Evolutionary conservation across 1,140 invertebrate species (phyloP).

Genomic region (Prorops nasuta): DNA sequence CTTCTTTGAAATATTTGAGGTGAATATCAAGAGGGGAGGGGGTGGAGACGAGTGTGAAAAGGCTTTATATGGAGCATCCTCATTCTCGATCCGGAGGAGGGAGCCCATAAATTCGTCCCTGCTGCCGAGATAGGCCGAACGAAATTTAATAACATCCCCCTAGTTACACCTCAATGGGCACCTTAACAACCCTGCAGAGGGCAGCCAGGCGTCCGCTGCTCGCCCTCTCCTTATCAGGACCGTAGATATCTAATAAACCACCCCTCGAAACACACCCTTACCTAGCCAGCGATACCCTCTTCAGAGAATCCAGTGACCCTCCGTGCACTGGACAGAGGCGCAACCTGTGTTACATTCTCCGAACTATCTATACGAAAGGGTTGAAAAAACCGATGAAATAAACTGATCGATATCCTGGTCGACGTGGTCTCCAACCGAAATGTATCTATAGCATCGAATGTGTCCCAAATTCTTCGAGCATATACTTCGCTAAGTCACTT

Average conservation of each 20-base stretch:
- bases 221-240: constrained; percentile 39
- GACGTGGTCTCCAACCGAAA: constrained; percentile 11
- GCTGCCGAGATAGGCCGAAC: constrained; percentile 38
- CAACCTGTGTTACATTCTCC: constrained; percentile 36
- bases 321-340: constrained; percentile 45
- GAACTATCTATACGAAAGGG: constrained; percentile 48
- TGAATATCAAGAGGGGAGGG: too few relatives aligned
- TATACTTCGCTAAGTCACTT: too few relatives aligned
- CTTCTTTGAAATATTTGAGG: too few relatives aligned
- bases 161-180: constrained; percentile 59
- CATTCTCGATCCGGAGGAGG: too few relatives aligned
- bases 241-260: constrained; percentile 55
- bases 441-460: too few relatives aligned
- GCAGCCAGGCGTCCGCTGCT: constrained; percentile 30
- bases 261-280: constrained; percentile 45
- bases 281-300: constrained; percentile 38
- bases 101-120: constrained; percentile 47
- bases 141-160: constrained; percentile 60
- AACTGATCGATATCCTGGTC: constrained; percentile 27
- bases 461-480: too few relatives aligned
- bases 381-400: constrained; percentile 35
- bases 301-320: too few relatives aligned
- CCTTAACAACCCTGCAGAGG: constrained; percentile 53
- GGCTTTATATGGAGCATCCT: too few relatives aligned
- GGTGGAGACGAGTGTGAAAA: too few relatives aligned